Evolutionary conservation across 1,140 invertebrate species (phyloP).

Genomic region (Bombus difficillimus): DNA sequence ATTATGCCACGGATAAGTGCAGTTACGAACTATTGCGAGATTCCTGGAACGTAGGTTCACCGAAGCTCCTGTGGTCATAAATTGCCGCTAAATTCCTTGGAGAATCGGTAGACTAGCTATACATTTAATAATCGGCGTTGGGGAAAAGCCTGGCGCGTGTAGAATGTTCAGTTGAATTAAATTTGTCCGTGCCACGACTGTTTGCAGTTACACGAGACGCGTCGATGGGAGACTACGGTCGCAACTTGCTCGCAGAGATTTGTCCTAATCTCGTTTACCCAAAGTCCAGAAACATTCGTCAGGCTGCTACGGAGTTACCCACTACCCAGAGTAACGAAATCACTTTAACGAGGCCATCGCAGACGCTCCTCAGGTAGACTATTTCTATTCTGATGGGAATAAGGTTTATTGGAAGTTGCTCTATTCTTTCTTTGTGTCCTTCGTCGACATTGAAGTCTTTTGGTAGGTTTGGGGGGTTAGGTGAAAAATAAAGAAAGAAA

Average conservation of each 20-base stretch:
- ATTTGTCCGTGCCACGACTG: conserved; percentile 16
- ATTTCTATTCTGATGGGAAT: not conserved
- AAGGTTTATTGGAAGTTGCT: not conserved
- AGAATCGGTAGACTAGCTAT: not conserved
- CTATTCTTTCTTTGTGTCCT: not conserved
- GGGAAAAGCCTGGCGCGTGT: not conserved
- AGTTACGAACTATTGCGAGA: not conserved
- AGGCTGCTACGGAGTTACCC: conserved; percentile 14
- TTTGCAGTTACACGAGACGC: not conserved
- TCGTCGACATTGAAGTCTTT: no score
- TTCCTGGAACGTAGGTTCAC: not conserved
- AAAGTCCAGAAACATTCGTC: conserved; percentile 38
- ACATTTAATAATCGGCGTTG: not conserved
- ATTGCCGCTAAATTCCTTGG: not conserved
- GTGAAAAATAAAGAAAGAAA: not conserved
- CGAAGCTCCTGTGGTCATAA: not conserved
- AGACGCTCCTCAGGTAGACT: not conserved
- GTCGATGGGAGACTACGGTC: not conserved
- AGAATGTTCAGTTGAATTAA: conserved; percentile 17
- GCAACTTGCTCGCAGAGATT: conserved; percentile 32
- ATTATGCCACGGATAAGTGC: not conserved
- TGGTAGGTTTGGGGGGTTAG: not conserved
- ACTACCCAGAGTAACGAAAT: not conserved
- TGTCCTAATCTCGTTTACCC: conserved; percentile 40
- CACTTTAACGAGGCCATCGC: conserved; percentile 14